Base-by-base conservation (phyloP, 2,888 invertebrate species). In the Melinaea menophilus region DNA sequence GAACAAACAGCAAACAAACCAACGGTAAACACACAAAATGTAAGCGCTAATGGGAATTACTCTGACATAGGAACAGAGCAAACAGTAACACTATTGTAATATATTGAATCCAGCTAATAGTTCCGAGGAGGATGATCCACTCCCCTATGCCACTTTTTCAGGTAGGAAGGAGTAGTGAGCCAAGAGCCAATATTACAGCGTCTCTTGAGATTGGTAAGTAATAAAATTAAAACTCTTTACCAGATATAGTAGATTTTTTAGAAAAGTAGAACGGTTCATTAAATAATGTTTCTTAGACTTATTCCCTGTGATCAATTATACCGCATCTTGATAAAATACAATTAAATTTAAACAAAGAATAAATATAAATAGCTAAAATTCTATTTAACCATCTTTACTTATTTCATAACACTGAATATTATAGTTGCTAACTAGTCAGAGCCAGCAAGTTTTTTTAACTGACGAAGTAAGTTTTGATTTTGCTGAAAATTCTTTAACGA, bases 21-120 rank as follows among this genome's bases (percentile, higher is more conserved):
- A 3, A 90, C 90, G 0, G 80, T 90, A 37, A 88, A 85, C 22
- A 83, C 83, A 60, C 90, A 90, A 68, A 90, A 90, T 61, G 91
- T 91, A 3, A 90, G 91, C 58, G 91, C 91, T 69, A 91, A 91
- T 67, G 90, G 91, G 2, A 91, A 91, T 13, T 91, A 91, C 68
- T 91, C 91, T 11, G 91, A 91, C 74, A 91, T 91, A 22, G 89
- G 90, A 4, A 88, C 82, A 12, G 85, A n/a, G 85, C 81, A 2
- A 88, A 82, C 67, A 87, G 88, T 62, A 83, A 87, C 59, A 81
- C 85, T 3, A 91, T 66, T 81, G 90, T 65, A 88, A 91, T 65
- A 83, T 90, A 35, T 72, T 91, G 67, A 91, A 91, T 60, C 90
- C 91, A 5, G 90, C 85, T 7, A 91, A 91, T 66, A 91, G 91